Evolutionary conservation across 2,113 vertebrate genomes (phyloP), one percentile per base, ranked within the genome.

Genomic region (Piliocolobus tephrosceles): DNA sequence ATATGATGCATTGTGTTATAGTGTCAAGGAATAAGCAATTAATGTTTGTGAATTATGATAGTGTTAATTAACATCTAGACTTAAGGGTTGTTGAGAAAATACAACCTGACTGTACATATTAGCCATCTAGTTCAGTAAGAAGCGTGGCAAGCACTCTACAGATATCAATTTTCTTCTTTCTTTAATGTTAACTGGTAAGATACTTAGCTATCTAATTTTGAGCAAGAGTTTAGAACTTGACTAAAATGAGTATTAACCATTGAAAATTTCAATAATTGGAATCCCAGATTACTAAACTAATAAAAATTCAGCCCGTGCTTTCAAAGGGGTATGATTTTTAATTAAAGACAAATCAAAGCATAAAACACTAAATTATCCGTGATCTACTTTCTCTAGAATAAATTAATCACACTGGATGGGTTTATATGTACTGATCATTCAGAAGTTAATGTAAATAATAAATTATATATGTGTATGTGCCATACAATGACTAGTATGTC

Each of bases 401-500:
- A 80, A 80, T 27, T 79, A 79, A 43, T 45, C 58, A 68, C n/a
- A 27, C 16, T 52, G 52, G 35, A 38, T 86, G 8, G 2, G 5
- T 68, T 90, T 84, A 2, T 35, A 35, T 43, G 8, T 50, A 52
- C 61, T 22, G 27, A 68, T 90, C 58, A 73, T 5, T 25, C 23
- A 90, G 27, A 72, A 58, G 25, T 70, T 93, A 78, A 79, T 76
- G 35, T 23, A 88, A 87, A 40, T 78, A 17, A 38, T 79, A 86
- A 87, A 27, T 50, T 7, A 73, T 17, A 14, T 66, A 3, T 79
- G 6, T 92, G 27, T 45, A 35, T 38, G 4, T 80, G 9, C 35
- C 30, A 40, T 30, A 57, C 57, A 70, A 72, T 79, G 20, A 30
- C 61, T 57, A 25, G 9, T 11, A 17, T 66, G 20, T 70, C 40